phyloP scores from a whole-genome alignment of 2,113 vertebrate genomes.

The Rhinogobius similis region DNA sequence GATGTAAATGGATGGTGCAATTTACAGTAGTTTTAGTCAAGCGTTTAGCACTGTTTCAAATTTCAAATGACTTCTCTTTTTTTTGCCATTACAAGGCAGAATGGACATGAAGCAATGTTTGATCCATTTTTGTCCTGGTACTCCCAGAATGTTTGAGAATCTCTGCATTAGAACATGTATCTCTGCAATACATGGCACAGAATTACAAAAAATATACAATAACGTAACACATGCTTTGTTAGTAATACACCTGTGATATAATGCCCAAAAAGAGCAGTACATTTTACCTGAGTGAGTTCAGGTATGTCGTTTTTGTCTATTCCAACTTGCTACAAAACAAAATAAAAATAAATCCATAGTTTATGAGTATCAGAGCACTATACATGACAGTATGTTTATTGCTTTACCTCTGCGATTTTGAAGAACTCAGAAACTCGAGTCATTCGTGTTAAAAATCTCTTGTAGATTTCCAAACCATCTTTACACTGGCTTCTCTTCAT shows the following conservation, averaged over 20 bases:
- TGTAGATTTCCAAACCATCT: slow-evolving; percentile 99
- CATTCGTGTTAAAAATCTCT: slow-evolving; percentile 97
- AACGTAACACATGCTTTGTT: slow-evolving; percentile 61
- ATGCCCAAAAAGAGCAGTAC: not conserved
- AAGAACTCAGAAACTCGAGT: slow-evolving; percentile 97
- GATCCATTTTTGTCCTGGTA: not conserved
- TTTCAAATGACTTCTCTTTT: too few relatives aligned
- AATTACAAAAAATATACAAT: slow-evolving; percentile 39
- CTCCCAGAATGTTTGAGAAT: not conserved
- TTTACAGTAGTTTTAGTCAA: not conserved
- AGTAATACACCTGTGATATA: slow-evolving; percentile 27
- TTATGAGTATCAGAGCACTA: not conserved
- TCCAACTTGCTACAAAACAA: slow-evolving; percentile 89
- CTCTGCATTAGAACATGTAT: slow-evolving; percentile 18
- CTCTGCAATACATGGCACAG: slow-evolving; percentile 41
- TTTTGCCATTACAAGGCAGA: too few relatives aligned
- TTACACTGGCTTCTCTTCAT: slow-evolving; percentile 99
- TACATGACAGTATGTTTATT: not conserved
- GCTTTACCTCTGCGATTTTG: slow-evolving; percentile 93
- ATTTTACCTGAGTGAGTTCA: slow-evolving; percentile 94
- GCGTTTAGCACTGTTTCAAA: not conserved
- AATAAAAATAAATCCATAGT: slow-evolving; percentile 30
- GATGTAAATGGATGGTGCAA: too few relatives aligned
- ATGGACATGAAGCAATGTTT: not conserved
- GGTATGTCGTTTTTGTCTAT: slow-evolving; percentile 99